Evolutionary conservation across 2,113 vertebrate species (phyloP), one percentile per base, ranked within the genome.

Genomic region (Otocyon megalotis): DNA sequence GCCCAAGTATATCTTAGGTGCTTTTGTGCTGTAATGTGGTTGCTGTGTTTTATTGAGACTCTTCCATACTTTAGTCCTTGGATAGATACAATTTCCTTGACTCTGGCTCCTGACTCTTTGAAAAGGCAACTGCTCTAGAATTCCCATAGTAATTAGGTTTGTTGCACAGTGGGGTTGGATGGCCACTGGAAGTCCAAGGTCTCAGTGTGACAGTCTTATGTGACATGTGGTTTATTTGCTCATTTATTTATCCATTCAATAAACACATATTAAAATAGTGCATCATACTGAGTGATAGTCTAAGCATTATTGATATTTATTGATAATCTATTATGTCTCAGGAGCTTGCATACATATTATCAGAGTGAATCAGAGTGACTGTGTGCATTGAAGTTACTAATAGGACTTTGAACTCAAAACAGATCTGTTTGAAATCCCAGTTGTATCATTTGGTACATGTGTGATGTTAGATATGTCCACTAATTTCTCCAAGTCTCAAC

Each of bases 201-300:
- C 62, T 89, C 83, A 50, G 43, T 92, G 17, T 83, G 83, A 65
- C 4, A 63, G 72, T 65, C n/a, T 95, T 53, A 26, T 79, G 37
- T 72, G 71, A 90, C 48, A 37, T 12, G 48, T 0, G 56, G 65
- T 83, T 95, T 72, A 69, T 93, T 72, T 96, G 35, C 37, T 95
- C 60, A 87, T 81, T 83, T 71, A 77, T 54, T 94, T 26, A 65
- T 89, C 58, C 53, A 63, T 84, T 94, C 83, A 92, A 16, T 76
- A 97, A 88, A 67, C 48, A 71, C 88, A 67, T 92, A 76, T 96
- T 95, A 94, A 90, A 94, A 92, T 58, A 77, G 15, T 93, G 69
- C 35, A 81, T 88, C 93, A 85, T 53, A 37, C 3, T 48, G 19
- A 69, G 43, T 63, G 56, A 87, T 79, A 85, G 65, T 88, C 58